Evolutionary conservation across 2,113 vertebrate species (phyloP).

Genomic region (Lampris megalopsis): DNA sequence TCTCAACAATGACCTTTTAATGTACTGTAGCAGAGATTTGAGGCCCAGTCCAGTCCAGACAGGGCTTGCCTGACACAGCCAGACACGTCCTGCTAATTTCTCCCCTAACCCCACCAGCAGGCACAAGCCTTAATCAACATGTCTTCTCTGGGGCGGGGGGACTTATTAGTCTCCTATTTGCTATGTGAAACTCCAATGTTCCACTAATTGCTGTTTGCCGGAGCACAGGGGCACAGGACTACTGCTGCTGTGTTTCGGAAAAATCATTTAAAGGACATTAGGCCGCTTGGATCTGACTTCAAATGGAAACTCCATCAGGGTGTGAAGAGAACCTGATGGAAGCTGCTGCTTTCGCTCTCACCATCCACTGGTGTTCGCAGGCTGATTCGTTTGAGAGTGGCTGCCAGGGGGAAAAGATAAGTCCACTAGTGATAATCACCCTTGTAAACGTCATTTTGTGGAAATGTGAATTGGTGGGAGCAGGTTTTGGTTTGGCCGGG

Average conservation of each 20-base stretch:
- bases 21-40: constrained; percentile 13
- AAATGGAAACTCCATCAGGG: constrained; percentile 77
- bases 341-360: constrained; percentile 37
- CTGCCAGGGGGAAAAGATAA: constrained; percentile 52
- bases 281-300: constrained; percentile 73
- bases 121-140: constrained; percentile 39
- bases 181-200: constrained; percentile 48
- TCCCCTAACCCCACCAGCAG: constrained; percentile 10
- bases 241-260: constrained; percentile 72
- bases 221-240: constrained; percentile 34
- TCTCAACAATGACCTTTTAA: background rate
- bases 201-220: constrained; percentile 63
- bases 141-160: constrained; percentile 22
- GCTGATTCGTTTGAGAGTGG: constrained; percentile 58
- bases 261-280: constrained; percentile 81
- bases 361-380: constrained; percentile 38
- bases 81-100: constrained; percentile 23
- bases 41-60: constrained; percentile 3
- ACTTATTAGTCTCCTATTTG: constrained; percentile 45
- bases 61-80: constrained; percentile 8
- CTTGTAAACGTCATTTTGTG: constrained; percentile 63
- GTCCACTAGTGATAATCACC: constrained; percentile 40
- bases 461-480: constrained; percentile 34
- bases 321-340: constrained; percentile 63
- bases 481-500: constrained; percentile 35